phyloP scores from a whole-genome alignment of 37 sponge, comb jelly and placozoan species.

The Petrosia ficiformis region DNA sequence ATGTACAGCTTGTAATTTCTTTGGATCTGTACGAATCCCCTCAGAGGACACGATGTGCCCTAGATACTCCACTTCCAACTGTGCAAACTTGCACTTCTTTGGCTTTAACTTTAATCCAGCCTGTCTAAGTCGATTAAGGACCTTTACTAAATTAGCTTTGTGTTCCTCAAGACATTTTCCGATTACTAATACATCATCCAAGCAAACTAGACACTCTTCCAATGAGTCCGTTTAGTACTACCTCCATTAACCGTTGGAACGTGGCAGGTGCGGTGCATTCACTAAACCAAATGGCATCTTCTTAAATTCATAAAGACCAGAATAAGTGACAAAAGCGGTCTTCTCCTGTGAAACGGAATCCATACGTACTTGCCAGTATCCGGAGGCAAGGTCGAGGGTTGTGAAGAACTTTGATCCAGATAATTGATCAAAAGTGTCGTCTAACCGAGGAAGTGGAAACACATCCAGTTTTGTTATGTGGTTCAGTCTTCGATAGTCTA shows the following conservation, averaged over 20 bases:
- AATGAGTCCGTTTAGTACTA: conserved; percentile 11
- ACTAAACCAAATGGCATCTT: conserved; percentile 69
- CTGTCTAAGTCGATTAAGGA: conserved; percentile 18
- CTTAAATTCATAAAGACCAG: conserved; percentile 60
- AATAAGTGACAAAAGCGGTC: conserved; percentile 63
- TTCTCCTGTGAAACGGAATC: conserved; percentile 36
- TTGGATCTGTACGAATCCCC: conserved; percentile 25
- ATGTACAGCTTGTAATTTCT: conserved; percentile 14
- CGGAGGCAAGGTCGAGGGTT: conserved; percentile 63
- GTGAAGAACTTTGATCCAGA: conserved; percentile 30
- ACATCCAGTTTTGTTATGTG: conserved; percentile 46
- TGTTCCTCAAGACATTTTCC: conserved; percentile 10
- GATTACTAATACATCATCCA: conserved; percentile 36
- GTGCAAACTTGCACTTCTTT: conserved; percentile 17
- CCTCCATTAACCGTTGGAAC: conserved; percentile 45
- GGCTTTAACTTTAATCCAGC: conserved; percentile 47
- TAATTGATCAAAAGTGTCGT: conserved; percentile 39
- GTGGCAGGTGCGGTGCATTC: conserved; percentile 46
- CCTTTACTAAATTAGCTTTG: conserved; percentile 18
- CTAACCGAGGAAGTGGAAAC: conserved; percentile 62
- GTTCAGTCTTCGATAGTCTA: conserved; percentile 64
- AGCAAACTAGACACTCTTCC: conserved; percentile 11
- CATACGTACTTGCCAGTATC: too few species aligned
- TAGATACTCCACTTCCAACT: conserved; percentile 4
- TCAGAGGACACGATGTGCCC: conserved; percentile 21